Conservation (phyloP, 37 sponge, comb jelly and placozoan genomes). For the Oopsacas minuta region DNA sequence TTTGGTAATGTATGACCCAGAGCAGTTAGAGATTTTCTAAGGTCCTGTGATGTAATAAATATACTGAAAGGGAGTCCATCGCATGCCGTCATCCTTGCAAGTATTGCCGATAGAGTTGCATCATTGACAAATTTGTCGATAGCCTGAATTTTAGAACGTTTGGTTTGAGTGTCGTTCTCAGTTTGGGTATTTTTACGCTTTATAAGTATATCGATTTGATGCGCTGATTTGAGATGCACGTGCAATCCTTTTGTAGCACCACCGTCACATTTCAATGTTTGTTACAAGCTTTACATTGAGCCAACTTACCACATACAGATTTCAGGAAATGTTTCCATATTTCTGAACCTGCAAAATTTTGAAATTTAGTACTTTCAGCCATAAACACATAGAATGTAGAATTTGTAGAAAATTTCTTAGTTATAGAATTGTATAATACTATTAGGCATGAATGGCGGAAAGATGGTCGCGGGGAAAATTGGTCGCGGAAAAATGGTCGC, state of each 20-base stretch:
- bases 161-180: not conserved
- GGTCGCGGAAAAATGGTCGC: too few species aligned
- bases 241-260: constrained; percentile 10
- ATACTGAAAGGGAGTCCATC: not conserved
- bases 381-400: not conserved
- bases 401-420: not conserved
- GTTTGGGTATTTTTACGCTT: constrained; percentile 3
- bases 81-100: constrained; percentile 15
- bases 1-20: constrained; percentile 19
- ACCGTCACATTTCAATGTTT: not conserved
- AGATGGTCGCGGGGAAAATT: too few species aligned
- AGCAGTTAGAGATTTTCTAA: constrained; percentile 13
- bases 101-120: constrained; percentile 14
- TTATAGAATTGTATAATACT: not conserved
- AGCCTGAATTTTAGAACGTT: constrained; percentile 10
- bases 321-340: constrained; percentile 8
- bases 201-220: constrained; percentile 11
- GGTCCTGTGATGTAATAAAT: not conserved
- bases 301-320: constrained; percentile 11
- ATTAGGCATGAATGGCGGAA: not conserved
- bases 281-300: constrained; percentile 15
- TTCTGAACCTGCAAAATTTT: constrained; percentile 10
- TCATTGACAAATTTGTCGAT: not conserved
- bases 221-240: constrained; percentile 17
- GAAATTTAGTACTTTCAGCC: constrained; percentile 20